Evolutionary conservation across 2,888 invertebrate species (phyloP).

Genomic region (Brachynemurus nebulosus): DNA sequence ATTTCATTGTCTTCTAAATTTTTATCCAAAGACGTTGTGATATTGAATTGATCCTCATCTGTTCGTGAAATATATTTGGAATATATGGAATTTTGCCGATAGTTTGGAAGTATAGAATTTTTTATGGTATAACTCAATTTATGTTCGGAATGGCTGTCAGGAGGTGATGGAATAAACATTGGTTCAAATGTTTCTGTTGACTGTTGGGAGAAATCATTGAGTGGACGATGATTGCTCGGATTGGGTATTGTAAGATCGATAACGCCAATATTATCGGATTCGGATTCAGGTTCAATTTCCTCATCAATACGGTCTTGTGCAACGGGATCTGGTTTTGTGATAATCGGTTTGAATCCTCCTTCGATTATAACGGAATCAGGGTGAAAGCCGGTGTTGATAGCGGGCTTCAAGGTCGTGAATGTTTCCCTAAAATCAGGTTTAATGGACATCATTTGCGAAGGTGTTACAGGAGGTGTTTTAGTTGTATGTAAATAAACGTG

Average conservation of each 20-base stretch:
- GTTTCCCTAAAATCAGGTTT: conserved; percentile 10
- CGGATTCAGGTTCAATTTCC: conserved; percentile 26
- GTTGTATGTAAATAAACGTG: background rate
- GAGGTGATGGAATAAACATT: conserved; percentile 68
- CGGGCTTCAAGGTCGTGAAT: conserved; percentile 35
- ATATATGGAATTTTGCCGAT: too few relatives aligned
- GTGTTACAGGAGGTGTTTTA: conserved; percentile 4
- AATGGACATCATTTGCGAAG: conserved; percentile 12
- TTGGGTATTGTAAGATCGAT: conserved; percentile 30
- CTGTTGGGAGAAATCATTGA: conserved; percentile 37
- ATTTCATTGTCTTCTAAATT: conserved; percentile 40
- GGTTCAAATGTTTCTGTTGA: conserved; percentile 58
- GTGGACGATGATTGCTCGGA: conserved; percentile 34
- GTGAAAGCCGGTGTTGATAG: conserved; percentile 63
- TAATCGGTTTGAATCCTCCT: conserved; percentile 71
- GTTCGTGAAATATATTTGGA: too few relatives aligned
- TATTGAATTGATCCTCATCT: conserved; percentile 4
- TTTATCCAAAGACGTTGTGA: conserved; percentile 16
- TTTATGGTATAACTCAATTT: conserved; percentile 21
- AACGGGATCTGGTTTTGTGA: conserved; percentile 39
- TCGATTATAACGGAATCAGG: conserved; percentile 70
- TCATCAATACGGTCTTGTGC: conserved; percentile 37
- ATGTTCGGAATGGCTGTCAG: conserved; percentile 35
- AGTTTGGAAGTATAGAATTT: too few relatives aligned
- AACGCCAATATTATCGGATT: conserved; percentile 34